A percentile compares a stretch with the other conserved stretches of the same genome.
Conservation (phyloP, 2,797 vertebrate species). For the Labeo calbasu region DNA sequence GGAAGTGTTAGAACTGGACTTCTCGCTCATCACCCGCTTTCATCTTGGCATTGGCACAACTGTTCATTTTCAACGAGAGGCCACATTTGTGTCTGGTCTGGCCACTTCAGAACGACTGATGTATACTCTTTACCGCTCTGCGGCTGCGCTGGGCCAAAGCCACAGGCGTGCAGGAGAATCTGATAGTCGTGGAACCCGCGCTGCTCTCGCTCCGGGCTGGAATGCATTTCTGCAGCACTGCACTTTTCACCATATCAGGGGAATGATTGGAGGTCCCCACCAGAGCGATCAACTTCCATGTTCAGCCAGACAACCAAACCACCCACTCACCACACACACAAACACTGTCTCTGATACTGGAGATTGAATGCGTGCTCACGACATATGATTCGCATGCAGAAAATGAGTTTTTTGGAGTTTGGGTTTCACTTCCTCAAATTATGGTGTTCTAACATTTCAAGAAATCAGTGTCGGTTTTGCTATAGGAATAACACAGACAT, state of each 20-base stretch:
- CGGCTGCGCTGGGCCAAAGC: constrained; percentile 72
- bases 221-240: constrained; percentile 79
- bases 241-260: constrained; percentile 78
- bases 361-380: constrained; percentile 49
- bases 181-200: constrained; percentile 82
- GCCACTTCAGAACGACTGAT: constrained; percentile 76
- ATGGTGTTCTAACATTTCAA: constrained; percentile 39
- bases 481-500: not conserved
- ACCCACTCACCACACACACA: constrained; percentile 43
- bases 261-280: constrained; percentile 72
- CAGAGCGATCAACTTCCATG: constrained; percentile 66
- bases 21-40: constrained; percentile 63
- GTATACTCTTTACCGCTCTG: constrained; percentile 73
- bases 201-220: constrained; percentile 65
- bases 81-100: constrained; percentile 74
- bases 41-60: constrained; percentile 66
- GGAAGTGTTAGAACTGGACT: constrained; percentile 64
- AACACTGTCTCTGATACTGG: constrained; percentile 47
- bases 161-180: constrained; percentile 78
- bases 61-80: constrained; percentile 77
- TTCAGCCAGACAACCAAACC: constrained; percentile 55
- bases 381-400: constrained; percentile 50
- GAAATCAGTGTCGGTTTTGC: constrained; percentile 33
- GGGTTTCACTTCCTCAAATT: constrained; percentile 53
- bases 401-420: constrained; percentile 48